Base-by-base conservation (phyloP, 2,113 vertebrate genomes). In the Athene cunicularia region DNA sequence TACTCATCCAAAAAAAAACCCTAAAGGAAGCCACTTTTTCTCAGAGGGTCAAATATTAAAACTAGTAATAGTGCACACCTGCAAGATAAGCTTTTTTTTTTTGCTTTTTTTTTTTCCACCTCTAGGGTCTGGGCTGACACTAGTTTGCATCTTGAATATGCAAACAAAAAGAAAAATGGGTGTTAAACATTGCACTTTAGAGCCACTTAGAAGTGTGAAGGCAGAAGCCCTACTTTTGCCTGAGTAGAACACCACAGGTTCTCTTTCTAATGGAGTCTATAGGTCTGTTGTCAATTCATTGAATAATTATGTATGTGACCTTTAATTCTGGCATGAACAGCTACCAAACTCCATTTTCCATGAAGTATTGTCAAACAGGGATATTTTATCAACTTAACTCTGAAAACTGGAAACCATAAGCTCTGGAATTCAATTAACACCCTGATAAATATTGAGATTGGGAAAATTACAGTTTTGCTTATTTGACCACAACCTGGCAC, bases 271-370 rank as follows among this genome's bases (percentile, higher is more conserved):
- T 0, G 8, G 14, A 93, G 35, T 82, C 74, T 52, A 12, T n/a
- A 49, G 8, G 23, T 70, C 59, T 95, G 62, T 70, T 90, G 64
- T 88, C 60, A 86, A 73, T 63, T 76, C 1, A 50, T 15, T 83
- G 77, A 71, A 92, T 95, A 93, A 92, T 74, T 52, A 62, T 58
- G 41, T 83, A 91, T 93, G 45, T 93, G 86, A 96, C 80, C 26
- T 95, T 80, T 89, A 33, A 27, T 72, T 91, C 71, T 74, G 53
- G 37, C 63, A 88, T 70, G 73, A 86, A 56, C 27, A 80, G 37
- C 63, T 67, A 90, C 27, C 47, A 93, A 66, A 81, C 28, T 87
- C 49, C 45, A 76, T 93, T 94, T 95, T 62, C 73, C 21, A 88
- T 45, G 52, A 85, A 84, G 24, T 70, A 64, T 28, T 87, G 47